Evolutionary conservation across 1,140 invertebrate species (phyloP), one percentile per base, ranked within the genome.

Genomic region (Limonius californicus): DNA sequence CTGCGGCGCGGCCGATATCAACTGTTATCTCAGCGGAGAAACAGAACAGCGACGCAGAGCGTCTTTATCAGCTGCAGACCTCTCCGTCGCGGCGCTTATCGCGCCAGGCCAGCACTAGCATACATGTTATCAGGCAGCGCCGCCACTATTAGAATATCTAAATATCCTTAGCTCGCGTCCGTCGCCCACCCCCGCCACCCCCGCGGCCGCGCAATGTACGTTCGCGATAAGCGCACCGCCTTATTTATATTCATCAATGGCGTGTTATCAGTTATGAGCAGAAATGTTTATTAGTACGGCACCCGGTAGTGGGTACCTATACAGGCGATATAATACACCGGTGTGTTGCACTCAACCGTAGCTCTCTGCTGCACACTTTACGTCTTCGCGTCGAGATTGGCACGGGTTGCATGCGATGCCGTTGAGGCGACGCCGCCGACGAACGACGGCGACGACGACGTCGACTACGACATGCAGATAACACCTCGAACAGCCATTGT

Each of bases 121-220:
- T 70, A 69, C 70, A 70, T 69, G 72, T 74, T 74, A 74, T 74
- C 72, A 70, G 70, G 30, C 54, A 64, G 65, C 70, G 70, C 70
- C 72, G 71, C 73, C 73, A 75, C 75, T 75, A 76, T 76, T 76
- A 76, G 75, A 76, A 76, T 76, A 76, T 76, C 75, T 76, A 76
- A 76, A 76, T 76, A 76, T 75, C 74, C 75, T 70, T 71, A 68
- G 69, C 66, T 70, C 16, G 62, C 54, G 60, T 27, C 45, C 57
- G 27, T 19, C 57, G 30, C 62, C 62, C 45, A 50, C 45, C 57
- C 61, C 59, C 54, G 43, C 18, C 39, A 43, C 42, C 57, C 60
- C 57, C 54, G 43, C 14, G 30, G 35, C 65, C 65, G 64, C 65
- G 65, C 66, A 67, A 70, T 74, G 72, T 69, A 72, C 69, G 68